phyloP scores from a whole-genome alignment of 2,888 invertebrate species.

The Melangyna quadrimaculata region DNA sequence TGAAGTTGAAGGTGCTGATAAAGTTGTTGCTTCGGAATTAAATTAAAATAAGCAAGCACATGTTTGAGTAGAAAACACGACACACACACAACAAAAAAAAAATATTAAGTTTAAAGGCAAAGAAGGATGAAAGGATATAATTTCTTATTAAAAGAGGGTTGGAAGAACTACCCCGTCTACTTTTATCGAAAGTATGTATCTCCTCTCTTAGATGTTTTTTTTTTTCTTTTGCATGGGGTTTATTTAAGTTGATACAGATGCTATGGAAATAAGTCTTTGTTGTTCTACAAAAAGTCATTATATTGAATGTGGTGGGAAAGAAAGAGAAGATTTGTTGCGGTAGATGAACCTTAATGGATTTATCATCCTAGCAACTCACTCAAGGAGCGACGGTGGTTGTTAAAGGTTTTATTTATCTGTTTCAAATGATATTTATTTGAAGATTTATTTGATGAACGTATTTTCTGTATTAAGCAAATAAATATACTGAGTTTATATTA shows the following conservation, averaged over 20 bases:
- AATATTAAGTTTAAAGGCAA: background rate
- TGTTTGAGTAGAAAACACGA: background rate
- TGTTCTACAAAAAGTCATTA: background rate
- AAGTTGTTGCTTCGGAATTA: slow-evolving; percentile 29
- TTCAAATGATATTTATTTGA: background rate
- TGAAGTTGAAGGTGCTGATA: slow-evolving; percentile 19
- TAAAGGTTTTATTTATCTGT: background rate
- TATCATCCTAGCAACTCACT: background rate
- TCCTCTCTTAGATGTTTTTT: background rate
- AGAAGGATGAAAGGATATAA: slow-evolving; percentile 12
- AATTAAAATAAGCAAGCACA: slow-evolving; percentile 42
- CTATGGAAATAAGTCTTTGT: slow-evolving; percentile 7
- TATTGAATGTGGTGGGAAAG: background rate
- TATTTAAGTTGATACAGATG: background rate
- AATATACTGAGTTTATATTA: background rate
- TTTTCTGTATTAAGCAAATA: background rate
- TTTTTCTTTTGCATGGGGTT: background rate
- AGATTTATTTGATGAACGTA: background rate
- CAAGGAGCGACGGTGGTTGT: background rate
- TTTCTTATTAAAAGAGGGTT: background rate
- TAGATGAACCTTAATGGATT: slow-evolving; percentile 12
- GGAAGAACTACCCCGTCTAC: background rate
- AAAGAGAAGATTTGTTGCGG: background rate
- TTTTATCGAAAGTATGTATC: background rate
- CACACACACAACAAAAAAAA: background rate